Base-by-base conservation (phyloP, 2,113 vertebrate genomes). In the Halichoerus grypus region DNA sequence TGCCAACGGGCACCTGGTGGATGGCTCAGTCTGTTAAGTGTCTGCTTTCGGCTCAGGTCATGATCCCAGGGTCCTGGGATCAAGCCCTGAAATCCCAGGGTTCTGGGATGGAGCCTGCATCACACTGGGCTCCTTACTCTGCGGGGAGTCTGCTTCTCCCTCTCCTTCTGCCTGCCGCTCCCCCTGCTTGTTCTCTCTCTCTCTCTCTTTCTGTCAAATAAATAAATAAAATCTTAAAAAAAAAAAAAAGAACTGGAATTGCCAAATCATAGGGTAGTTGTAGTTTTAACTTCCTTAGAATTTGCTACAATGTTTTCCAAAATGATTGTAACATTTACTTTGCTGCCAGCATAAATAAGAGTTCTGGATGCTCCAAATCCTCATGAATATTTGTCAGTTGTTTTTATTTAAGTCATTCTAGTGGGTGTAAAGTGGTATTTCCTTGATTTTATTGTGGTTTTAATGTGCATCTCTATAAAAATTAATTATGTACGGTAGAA, bases 241-340 rank as follows among this genome's bases (percentile, higher is more conserved):
- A 65, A 28, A 28, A 57, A 22, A 31, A 31, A 31, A 31, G 61
- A 31, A 67, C 31, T 33, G 31, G 63, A 16, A 33, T 67, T 95
- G 18, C 10, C 57, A 89, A 94, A 42, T 24, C 11, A 53, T 53
- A 49, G 11, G 14, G 13, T 72, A 83, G 14, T 69, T 82, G 42
- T 26, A 59, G 69, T 72, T 94, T 89, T 90, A 59, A 91, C 67
- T 36, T 65, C 9, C 10, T 79, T 76, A 87, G 74, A 83, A 92
- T 59, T 7, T 21, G 14, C 31, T 61, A 69, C 16, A 67, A 53
- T 49, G 7, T 55, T 94, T 92, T 33, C 16, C 36, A 67, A 67
- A 83, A 83, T 82, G 12, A 26, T 49, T 69, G 3, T n/a, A 81
- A 1, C 22, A 33, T 42, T 85, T 74, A 14, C 16, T 36, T 5